Percentiles rank a stretch among this genome's conserved stretches.
Evolutionary conservation across 2,797 vertebrate genomes (phyloP).

Genomic region (Spea hammondii): DNA sequence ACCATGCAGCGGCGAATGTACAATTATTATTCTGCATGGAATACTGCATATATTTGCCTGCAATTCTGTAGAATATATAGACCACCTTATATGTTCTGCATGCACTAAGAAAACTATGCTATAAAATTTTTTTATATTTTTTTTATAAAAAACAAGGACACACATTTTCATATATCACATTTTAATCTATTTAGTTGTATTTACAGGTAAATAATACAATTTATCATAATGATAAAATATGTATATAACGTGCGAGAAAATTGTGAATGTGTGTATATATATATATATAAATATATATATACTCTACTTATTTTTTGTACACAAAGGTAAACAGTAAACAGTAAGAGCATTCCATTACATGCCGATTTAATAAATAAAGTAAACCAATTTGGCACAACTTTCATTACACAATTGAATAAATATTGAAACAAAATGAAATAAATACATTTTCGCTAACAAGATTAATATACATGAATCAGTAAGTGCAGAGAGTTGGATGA

Average conservation of each 20-base stretch:
- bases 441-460: constrained; percentile 5
- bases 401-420: constrained; percentile 70
- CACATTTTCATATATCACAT: constrained; percentile 27
- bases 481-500: constrained; percentile 70
- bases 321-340: constrained; percentile 58
- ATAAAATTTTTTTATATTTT: not conserved
- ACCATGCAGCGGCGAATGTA: too few species aligned
- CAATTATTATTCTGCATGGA: too few species aligned
- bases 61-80: too few species aligned
- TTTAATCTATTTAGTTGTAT: constrained; percentile 42
- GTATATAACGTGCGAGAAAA: constrained; percentile 17
- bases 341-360: constrained; percentile 71
- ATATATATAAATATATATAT: constrained; percentile 60
- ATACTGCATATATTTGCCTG: too few species aligned
- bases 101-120: constrained; percentile 5
- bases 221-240: constrained; percentile 29
- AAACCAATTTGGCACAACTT: constrained; percentile 76
- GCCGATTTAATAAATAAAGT: constrained; percentile 83
- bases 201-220: constrained; percentile 37
- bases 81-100: too few species aligned
- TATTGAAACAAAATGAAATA: constrained; percentile 53
- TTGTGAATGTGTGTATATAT: constrained; percentile 48
- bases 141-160: not conserved
- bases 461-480: constrained; percentile 76
- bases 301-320: constrained; percentile 59